Base-by-base conservation (phyloP, 1,140 invertebrate species). In the Drosophila willistoni region DNA sequence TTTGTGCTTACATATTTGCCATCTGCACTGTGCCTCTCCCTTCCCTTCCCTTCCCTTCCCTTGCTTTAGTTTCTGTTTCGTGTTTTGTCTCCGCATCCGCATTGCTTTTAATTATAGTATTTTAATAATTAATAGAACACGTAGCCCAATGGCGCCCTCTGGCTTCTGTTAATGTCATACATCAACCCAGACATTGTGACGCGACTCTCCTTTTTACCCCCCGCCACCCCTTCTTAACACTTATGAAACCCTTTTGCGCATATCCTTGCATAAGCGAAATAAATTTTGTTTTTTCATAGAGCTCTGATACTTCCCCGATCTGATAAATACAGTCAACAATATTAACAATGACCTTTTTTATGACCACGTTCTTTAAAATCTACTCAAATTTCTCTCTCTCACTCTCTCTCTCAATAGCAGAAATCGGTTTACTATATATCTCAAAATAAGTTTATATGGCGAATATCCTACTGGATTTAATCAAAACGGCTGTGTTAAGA, bases 71-170 rank as follows among this genome's bases (percentile, higher is more conserved):
- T 9, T 17, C 13, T n/a, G n/a, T 47, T 29, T 19, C 44, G 44
- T 57, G 9, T 39, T 39, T 19, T 39, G 25, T 59, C 33, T 59
- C 33, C 33, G 44, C 44, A 59, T 36, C 56, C 33, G 56, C 56
- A 39, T 34, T 29, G 34, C 29, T 36, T 59, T 59, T 39, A 62
- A 62, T 62, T 62, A 62, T 42, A 62, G 36, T 62, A 62, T 62
- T 62, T 29, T 62, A 62, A 62, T 42, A 62, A 62, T 62, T 62
- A 41, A 62, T 62, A 62, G 19, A 62, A 44, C 60, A 62, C 60
- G 60, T 44, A 42, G 22, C 9, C 60, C 60, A 44, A 25, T 44
- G 41, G 36, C 60, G 60, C 60, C 60, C 60, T 62, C 60, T 44
- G 60, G 7, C 60, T 36, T 44, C 19, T 29, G 12, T 7, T 44